Conservation (phyloP, 92 coral and sea anemone genomes). For the Siderastrea siderea region DNA sequence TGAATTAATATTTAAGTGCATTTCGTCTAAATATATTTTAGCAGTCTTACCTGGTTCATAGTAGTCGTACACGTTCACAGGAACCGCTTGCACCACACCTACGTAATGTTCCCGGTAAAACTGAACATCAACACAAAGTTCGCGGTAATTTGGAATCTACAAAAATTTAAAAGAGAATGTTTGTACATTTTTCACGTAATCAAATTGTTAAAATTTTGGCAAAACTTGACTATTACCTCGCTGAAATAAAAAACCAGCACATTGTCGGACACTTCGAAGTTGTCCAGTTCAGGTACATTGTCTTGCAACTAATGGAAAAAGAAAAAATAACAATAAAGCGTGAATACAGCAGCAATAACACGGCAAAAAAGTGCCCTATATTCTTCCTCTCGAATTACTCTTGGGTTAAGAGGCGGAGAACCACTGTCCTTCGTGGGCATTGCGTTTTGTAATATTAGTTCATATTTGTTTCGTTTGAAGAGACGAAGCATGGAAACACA, state of each 20-base stretch:
- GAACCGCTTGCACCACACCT: conserved; percentile 89
- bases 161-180: neutral
- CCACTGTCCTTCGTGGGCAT: too few relatives aligned
- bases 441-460: too few relatives aligned
- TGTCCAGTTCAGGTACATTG: conserved; percentile 8
- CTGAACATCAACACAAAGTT: conserved; percentile 64
- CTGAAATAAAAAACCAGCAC: conserved; percentile 62
- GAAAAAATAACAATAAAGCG: neutral
- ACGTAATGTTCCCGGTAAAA: conserved; percentile 69
- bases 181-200: neutral
- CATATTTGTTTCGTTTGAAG: too few relatives aligned
- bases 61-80: conserved; percentile 92
- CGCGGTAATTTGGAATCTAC: conserved; percentile 75
- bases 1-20: neutral
- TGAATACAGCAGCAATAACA: neutral
- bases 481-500: too few relatives aligned
- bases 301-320: neutral
- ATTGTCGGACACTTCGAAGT: conserved; percentile 56
- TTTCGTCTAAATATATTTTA: too few relatives aligned
- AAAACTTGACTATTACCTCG: conserved; percentile 27
- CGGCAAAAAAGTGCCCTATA: too few relatives aligned
- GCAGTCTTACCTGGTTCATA: conserved; percentile 56
- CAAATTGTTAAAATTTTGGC: neutral
- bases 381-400: too few relatives aligned
- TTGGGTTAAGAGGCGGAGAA: too few relatives aligned